These are phyloP conservation scores for Dreissena rostriformis DNA, from an alignment of 1,140 invertebrate species.

Conservation along the genomic window DNA sequence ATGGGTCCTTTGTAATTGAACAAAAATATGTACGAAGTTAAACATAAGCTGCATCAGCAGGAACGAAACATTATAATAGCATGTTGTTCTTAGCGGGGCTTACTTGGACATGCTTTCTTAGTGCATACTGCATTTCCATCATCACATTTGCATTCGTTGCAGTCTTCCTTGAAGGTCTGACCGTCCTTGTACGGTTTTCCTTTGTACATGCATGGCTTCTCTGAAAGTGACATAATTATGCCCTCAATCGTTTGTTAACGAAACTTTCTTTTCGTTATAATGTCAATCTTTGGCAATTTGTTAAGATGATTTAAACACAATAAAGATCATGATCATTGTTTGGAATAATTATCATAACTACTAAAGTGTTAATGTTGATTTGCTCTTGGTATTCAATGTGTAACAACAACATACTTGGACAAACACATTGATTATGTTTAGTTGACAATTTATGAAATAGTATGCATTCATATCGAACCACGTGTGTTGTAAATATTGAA, in stretches of 20 bases:
- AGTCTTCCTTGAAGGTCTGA: neutral
- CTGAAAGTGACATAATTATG: neutral
- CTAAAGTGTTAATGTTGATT: no score
- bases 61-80: no score
- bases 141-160: conserved; percentile 21
- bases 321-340: neutral
- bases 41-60: no score
- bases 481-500: no score
- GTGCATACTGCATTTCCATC: conserved; percentile 28
- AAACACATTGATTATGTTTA: no score
- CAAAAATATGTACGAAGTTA: no score
- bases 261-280: neutral
- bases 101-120: neutral
- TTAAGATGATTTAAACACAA: neutral
- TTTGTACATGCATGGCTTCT: conserved; percentile 9
- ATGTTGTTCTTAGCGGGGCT: no score
- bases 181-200: neutral
- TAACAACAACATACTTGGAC: no score
- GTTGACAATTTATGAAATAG: no score
- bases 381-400: no score
- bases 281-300: neutral
- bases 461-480: no score
- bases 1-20: no score
- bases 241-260: neutral
- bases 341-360: neutral